Conservation (phyloP, 2,797 vertebrate genomes). For the Stomatorhinus walkeri region DNA sequence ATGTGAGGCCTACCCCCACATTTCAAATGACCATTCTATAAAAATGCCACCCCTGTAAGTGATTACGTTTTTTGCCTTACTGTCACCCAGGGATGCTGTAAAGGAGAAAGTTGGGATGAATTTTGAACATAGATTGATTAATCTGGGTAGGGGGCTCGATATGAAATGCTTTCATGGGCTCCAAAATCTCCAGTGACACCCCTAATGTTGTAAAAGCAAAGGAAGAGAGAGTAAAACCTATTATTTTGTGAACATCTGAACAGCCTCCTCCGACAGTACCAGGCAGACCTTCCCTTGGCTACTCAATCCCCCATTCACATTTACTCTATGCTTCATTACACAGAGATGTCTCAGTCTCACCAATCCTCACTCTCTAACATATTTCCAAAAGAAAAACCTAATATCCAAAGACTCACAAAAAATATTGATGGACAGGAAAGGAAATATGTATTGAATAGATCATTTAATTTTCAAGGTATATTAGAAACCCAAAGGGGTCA, state of each 20-base stretch:
- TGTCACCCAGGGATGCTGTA: not conserved
- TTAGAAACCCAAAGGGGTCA: not conserved
- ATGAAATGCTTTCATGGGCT: not conserved
- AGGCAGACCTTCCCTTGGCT: not conserved
- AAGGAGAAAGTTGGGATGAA: not conserved
- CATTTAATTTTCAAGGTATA: not conserved
- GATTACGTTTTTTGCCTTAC: not conserved
- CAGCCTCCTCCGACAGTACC: not conserved
- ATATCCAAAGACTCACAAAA: not conserved
- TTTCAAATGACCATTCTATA: not conserved
- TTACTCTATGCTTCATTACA: not conserved
- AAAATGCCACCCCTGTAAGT: not conserved
- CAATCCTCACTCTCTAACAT: not conserved
- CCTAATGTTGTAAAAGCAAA: not conserved
- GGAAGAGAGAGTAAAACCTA: not conserved
- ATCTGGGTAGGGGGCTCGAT: not conserved
- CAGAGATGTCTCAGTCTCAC: not conserved
- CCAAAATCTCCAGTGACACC: not conserved
- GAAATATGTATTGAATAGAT: not conserved
- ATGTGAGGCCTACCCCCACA: not conserved
- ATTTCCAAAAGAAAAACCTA: not conserved
- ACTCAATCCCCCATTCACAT: not conserved
- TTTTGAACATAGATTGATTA: not conserved
- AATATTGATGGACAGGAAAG: not conserved
- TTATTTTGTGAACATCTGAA: not conserved